Conservation (phyloP, 2,113 vertebrate genomes). For the Terrapene triunguis region DNA sequence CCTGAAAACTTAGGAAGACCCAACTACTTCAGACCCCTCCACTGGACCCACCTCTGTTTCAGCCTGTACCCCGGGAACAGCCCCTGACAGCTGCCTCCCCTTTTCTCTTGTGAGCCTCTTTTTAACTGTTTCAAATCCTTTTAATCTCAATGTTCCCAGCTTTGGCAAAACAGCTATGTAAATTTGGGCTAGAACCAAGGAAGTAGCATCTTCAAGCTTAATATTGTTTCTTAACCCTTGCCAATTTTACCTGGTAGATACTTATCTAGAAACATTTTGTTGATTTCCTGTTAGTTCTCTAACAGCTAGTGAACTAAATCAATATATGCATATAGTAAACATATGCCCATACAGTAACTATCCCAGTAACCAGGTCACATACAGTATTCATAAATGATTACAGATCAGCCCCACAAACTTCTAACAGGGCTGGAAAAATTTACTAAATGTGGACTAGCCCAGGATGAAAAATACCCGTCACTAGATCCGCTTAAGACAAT, state of each 20-base stretch:
- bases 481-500: not conserved
- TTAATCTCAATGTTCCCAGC: not conserved
- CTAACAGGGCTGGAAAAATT: not conserved
- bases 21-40: not conserved
- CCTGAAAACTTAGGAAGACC: not conserved
- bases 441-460: fast-evolving
- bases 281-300: not conserved
- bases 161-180: not conserved
- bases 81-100: not conserved
- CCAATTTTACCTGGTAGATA: not conserved
- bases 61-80: not conserved
- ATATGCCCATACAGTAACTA: not conserved
- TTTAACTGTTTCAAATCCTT: not conserved
- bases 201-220: fast-evolving
- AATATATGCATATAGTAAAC: not conserved
- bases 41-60: not conserved
- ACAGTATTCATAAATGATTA: not conserved
- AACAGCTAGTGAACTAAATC: not conserved
- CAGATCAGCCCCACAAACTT: not conserved
- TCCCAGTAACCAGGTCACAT: not conserved
- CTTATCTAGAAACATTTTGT: not conserved
- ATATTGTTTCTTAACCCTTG: not conserved
- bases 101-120: not conserved
- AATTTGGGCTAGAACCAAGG: not conserved
- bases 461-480: not conserved